Percentiles rank a stretch among this genome's conserved stretches.
Conservation (phyloP, 2,888 invertebrate genomes). For the Exephanes ischioxanthus region DNA sequence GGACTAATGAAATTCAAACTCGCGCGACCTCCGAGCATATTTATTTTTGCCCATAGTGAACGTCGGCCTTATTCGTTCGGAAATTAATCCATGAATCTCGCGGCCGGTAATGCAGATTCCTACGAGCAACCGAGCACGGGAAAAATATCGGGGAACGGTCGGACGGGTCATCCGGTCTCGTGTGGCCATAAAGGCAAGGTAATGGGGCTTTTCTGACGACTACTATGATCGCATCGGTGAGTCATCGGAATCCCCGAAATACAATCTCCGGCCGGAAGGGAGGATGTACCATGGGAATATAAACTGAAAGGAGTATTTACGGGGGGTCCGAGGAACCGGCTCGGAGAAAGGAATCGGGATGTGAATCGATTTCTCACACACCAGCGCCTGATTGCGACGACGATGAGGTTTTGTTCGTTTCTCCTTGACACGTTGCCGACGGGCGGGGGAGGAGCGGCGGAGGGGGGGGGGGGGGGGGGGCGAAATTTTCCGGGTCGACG, state of each 20-base stretch:
- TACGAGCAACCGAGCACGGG: not conserved
- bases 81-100: not conserved
- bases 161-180: not conserved
- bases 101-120: not conserved
- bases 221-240: slow-evolving; percentile 53
- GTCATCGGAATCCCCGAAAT: slow-evolving; percentile 55
- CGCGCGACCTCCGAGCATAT: not conserved
- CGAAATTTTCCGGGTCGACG: slow-evolving; percentile 58
- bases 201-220: slow-evolving; percentile 58
- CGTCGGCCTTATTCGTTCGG: not conserved
- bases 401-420: slow-evolving; percentile 50
- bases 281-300: not conserved
- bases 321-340: not conserved
- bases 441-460: too few relatives aligned
- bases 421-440: not conserved
- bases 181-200: slow-evolving; percentile 7
- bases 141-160: not conserved
- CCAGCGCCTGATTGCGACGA: slow-evolving; percentile 33
- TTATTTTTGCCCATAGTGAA: not conserved
- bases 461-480: slow-evolving; percentile 12
- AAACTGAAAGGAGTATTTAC: not conserved
- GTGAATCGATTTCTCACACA: slow-evolving; percentile 53
- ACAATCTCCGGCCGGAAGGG: slow-evolving; percentile 23
- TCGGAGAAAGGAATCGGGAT: slow-evolving; percentile 19
- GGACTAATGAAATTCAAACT: not conserved